Evolutionary conservation across 2,888 invertebrate species (phyloP).

Genomic region (Lepeophtheirus nordmannii): DNA sequence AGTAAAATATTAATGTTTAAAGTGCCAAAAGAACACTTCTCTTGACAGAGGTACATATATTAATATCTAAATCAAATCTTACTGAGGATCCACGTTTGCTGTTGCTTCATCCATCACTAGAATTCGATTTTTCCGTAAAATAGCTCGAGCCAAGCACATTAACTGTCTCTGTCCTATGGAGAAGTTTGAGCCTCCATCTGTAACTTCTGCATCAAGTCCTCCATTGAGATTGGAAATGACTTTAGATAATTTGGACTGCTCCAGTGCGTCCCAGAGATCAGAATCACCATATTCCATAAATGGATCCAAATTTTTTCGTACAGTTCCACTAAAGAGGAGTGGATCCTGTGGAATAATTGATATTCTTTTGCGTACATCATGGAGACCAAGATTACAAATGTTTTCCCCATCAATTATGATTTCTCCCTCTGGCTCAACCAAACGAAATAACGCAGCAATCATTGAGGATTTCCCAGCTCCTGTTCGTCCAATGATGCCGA

Average conservation of each 20-base stretch:
- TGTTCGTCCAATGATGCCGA: constrained; percentile 66
- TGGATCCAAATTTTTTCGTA: constrained; percentile 77
- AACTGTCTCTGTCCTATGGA: constrained; percentile 33
- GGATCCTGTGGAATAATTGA: constrained; percentile 84
- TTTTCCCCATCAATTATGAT: constrained; percentile 60
- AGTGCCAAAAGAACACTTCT: too few relatives aligned
- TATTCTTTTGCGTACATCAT: constrained; percentile 60
- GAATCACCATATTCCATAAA: constrained; percentile 62
- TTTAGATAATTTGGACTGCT: constrained; percentile 44
- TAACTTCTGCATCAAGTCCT: constrained; percentile 59
- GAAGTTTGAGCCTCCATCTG: constrained; percentile 77
- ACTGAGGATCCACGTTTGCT: constrained; percentile 45
- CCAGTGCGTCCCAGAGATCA: constrained; percentile 66
- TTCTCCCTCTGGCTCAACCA: constrained; percentile 60
- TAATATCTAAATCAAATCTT: background rate
- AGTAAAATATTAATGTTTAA: too few relatives aligned
- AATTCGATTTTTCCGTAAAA: constrained; percentile 33
- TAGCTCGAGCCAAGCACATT: constrained; percentile 32
- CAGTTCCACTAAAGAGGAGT: constrained; percentile 67
- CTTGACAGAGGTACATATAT: too few relatives aligned
- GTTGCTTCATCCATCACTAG: constrained; percentile 42
- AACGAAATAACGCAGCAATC: constrained; percentile 60
- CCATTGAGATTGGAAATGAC: constrained; percentile 45
- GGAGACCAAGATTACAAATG: constrained; percentile 36
- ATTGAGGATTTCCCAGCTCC: constrained; percentile 69